phyloP scores from a whole-genome alignment of 2,797 vertebrate genomes.

The Malurus leucopterus region DNA sequence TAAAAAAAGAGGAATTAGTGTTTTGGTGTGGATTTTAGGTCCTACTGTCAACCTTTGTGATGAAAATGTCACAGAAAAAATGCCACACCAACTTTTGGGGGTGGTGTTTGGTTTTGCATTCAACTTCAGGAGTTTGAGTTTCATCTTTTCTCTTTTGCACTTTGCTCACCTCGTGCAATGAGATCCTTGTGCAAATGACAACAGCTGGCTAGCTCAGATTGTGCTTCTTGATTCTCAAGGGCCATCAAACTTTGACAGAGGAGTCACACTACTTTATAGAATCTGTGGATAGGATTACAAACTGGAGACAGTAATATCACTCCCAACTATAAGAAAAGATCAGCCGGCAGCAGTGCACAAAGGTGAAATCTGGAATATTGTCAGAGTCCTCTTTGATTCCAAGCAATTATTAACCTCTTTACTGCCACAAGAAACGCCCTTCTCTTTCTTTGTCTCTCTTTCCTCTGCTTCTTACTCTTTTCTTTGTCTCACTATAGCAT shows the following conservation, averaged over 20 bases:
- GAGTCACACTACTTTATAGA: not conserved
- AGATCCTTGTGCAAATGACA: not conserved
- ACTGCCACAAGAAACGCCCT: not conserved
- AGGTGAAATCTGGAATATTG: not conserved
- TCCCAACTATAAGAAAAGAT: not conserved
- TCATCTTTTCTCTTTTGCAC: not conserved
- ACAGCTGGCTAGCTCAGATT: not conserved
- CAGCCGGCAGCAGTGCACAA: not conserved
- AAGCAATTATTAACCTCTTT: not conserved
- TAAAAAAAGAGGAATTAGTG: not conserved
- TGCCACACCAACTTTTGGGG: not conserved
- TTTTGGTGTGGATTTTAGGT: not conserved
- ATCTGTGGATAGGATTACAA: not conserved
- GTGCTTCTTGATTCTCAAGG: not conserved
- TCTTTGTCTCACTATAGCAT: not conserved
- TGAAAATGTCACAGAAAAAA: not conserved
- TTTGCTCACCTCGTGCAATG: not conserved
- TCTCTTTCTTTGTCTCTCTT: not conserved
- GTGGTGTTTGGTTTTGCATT: not conserved
- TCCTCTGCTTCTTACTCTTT: not conserved
- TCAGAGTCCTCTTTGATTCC: not conserved
- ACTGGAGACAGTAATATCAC: not conserved
- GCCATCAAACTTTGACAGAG: not conserved
- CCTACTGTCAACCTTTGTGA: not conserved
- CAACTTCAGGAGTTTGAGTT: not conserved